These are phyloP conservation scores for Druon quercuslanigerum DNA, from an alignment of 1,140 invertebrate genomes.

Conservation along the genomic window DNA sequence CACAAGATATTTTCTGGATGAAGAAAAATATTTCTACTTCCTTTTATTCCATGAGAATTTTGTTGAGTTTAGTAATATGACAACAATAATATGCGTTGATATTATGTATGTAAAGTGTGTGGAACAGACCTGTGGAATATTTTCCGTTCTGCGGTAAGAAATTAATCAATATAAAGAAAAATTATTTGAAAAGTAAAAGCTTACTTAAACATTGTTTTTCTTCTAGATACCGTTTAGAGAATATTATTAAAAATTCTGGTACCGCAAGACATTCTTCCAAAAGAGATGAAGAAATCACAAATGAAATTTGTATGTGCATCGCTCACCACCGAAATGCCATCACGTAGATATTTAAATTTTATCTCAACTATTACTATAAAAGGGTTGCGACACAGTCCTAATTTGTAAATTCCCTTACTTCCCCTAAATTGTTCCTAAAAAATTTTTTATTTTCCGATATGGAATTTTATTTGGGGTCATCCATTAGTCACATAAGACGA, in stretches of 20 bases:
- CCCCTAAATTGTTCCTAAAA: too few relatives aligned
- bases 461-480: too few relatives aligned
- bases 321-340: conserved; percentile 1
- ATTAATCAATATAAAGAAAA: not conserved
- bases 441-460: too few relatives aligned
- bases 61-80: not conserved
- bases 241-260: conserved; percentile 14
- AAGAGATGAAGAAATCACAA: not conserved
- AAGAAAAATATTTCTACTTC: not conserved
- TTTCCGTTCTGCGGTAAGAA: not conserved
- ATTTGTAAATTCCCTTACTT: too few relatives aligned
- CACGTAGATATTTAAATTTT: not conserved
- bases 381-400: not conserved
- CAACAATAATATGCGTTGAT: conserved; percentile 1
- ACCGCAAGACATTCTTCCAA: not conserved
- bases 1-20: not conserved
- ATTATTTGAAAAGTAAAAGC: not conserved
- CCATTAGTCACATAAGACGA: too few relatives aligned
- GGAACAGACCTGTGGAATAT: conserved; percentile 1
- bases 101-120: conserved; percentile 6
- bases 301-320: not conserved
- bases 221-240: not conserved
- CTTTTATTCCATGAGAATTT: not conserved
- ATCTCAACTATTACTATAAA: not conserved
- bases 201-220: too few relatives aligned